These are phyloP conservation scores for Bradypodion pumilum DNA, from an alignment of 2,797 vertebrate genomes.

Conservation along the genomic window DNA sequence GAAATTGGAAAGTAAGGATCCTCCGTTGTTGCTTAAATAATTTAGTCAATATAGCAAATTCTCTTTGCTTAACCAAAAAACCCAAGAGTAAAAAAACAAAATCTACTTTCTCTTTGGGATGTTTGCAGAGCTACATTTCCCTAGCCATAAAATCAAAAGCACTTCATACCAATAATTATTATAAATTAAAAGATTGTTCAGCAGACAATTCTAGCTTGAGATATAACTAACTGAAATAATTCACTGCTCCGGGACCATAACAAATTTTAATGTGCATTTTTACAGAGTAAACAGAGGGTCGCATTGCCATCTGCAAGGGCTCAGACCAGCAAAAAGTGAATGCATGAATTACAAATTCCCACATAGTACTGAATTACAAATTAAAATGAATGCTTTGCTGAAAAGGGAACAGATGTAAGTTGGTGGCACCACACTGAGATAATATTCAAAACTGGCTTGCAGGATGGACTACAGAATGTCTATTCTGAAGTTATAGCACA, in stretches of 20 bases:
- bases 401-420: constrained; percentile 55
- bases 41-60: constrained; percentile 35
- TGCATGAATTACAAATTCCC: constrained; percentile 61
- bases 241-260: constrained; percentile 69
- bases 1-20: constrained; percentile 56
- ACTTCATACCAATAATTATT: constrained; percentile 50
- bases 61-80: constrained; percentile 24
- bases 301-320: constrained; percentile 35
- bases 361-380: constrained; percentile 59
- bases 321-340: constrained; percentile 63
- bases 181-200: constrained; percentile 56
- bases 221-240: constrained; percentile 69
- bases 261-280: constrained; percentile 74
- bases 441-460: constrained; percentile 74
- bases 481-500: constrained; percentile 75
- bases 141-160: constrained; percentile 31
- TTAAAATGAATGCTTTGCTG: constrained; percentile 48
- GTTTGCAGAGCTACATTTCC: constrained; percentile 43
- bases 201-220: constrained; percentile 61
- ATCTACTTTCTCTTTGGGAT: not conserved
- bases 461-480: constrained; percentile 68
- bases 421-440: constrained; percentile 63
- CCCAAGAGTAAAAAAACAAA: constrained; percentile 32
- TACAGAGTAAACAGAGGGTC: constrained; percentile 69
- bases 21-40: constrained; percentile 47